Evolutionary conservation across 2,888 invertebrate species (phyloP), one percentile per base, ranked within the genome.

Genomic region (Lacanobia oleracea): DNA sequence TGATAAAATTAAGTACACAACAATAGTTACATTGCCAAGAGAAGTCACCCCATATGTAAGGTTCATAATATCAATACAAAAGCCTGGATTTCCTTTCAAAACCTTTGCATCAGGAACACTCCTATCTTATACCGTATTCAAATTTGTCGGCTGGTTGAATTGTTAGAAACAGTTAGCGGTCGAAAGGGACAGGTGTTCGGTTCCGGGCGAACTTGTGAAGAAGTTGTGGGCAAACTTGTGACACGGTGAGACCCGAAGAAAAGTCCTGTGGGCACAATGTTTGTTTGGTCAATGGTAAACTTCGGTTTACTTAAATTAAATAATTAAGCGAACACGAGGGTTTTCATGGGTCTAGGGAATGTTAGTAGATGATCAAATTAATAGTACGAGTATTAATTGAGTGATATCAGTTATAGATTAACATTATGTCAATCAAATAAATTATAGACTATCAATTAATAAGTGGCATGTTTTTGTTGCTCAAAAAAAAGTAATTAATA

Each of bases 111-210:
- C 54, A n/a, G 51, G 45, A n/a, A 33, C 14, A 23, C 14, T 45
- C n/a, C 21, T 50, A 45, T 12, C 21, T 21, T 12, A 51, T 45
- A 45, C 64, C 9, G 12, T 43, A 66, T 72, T 73, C 68, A 75
- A 81, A 77, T 81, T 73, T 67, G 67, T 75, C 56, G 60, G 66
- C 37, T 62, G 45, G 74, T 57, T 21, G 50, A 68, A 71, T 74
- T 66, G 72, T 79, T 84, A 40, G 64, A 60, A 77, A 72, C 61
- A 51, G 72, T 73, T 79, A 79, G 70, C 64, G 75, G 79, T 79
- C 56, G n/a, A 67, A 59, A 72, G 72, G 75, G 69, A 79, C 82
- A 84, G 77, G 84, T 84, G 84, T 79, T 84, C 50, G 60, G 63
- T 70, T 59, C 45, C 66, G 61, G 67, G 59, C 43, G 14, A 84